Conservation (phyloP, 2,797 vertebrate species). For the Allobates femoralis region DNA sequence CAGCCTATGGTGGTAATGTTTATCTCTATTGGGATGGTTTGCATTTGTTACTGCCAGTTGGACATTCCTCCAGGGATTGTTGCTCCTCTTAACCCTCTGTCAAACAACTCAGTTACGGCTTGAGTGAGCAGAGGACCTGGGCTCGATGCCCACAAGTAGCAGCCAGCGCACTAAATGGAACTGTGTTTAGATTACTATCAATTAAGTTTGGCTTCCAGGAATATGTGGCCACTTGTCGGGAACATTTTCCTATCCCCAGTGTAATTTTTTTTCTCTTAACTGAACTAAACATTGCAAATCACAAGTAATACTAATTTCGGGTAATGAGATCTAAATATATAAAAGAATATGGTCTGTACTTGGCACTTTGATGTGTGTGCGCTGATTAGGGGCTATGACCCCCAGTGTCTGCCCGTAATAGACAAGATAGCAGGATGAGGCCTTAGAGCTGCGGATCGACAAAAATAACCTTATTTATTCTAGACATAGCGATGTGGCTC, state of each 20-base stretch:
- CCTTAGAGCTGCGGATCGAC: not conserved
- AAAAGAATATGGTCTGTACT: not conserved
- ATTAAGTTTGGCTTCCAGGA: conserved; percentile 73
- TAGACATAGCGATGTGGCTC: not conserved
- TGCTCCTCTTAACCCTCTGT: conserved; percentile 67
- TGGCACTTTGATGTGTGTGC: conserved; percentile 17
- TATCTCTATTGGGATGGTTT: conserved; percentile 66
- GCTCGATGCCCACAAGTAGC: conserved; percentile 72
- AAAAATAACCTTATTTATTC: conserved; percentile 38
- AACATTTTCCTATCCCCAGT: conserved; percentile 46
- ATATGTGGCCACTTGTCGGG: conserved; percentile 69
- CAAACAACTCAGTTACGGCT: conserved; percentile 69
- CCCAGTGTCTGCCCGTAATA: conserved; percentile 21
- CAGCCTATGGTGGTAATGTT: conserved; percentile 45
- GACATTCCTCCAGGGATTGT: conserved; percentile 70
- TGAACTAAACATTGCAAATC: conserved; percentile 42
- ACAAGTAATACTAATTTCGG: conserved; percentile 12
- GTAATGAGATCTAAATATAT: conserved; percentile 48
- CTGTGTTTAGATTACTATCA: conserved; percentile 73
- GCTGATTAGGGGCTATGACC: conserved; percentile 6
- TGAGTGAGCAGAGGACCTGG: conserved; percentile 71
- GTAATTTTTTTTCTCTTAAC: conserved; percentile 21
- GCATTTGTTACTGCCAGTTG: conserved; percentile 67
- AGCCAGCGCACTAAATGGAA: conserved; percentile 73
- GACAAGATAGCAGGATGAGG: conserved; percentile 5